These are phyloP conservation scores for Drosophila atripex DNA, from an alignment of 2,888 invertebrate species.

Conservation along the genomic window DNA sequence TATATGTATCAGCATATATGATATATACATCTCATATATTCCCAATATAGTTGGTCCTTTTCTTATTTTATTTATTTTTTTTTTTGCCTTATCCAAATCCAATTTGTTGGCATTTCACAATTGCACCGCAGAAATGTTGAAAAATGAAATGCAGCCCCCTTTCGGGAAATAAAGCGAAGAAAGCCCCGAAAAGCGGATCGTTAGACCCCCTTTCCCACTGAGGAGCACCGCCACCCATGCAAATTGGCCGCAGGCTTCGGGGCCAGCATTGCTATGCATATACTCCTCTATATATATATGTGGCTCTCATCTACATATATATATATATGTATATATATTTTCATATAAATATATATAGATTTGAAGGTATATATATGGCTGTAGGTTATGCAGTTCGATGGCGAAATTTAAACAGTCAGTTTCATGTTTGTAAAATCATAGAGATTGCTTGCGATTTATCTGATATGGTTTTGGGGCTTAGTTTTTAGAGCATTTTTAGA, in stretches of 20 bases:
- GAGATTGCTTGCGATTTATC: background rate
- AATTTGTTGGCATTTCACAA: slow-evolving; percentile 67
- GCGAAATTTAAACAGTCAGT: background rate
- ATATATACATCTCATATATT: background rate
- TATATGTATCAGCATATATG: background rate
- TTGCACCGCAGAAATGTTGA: slow-evolving; percentile 48
- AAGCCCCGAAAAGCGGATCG: slow-evolving; percentile 26
- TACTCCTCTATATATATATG: background rate
- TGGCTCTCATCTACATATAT: background rate
- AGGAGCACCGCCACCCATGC: slow-evolving; percentile 49
- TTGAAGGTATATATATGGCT: slow-evolving; percentile 8
- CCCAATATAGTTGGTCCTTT: background rate
- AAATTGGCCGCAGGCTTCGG: slow-evolving; percentile 73
- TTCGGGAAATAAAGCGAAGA: slow-evolving; percentile 3
- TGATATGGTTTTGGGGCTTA: too few species aligned
- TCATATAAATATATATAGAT: slow-evolving; percentile 10
- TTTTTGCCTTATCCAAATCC: slow-evolving; percentile 49
- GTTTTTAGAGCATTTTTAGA: too few species aligned
- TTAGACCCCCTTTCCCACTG: slow-evolving; percentile 11
- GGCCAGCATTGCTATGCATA: slow-evolving; percentile 42
- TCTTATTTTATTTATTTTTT: slow-evolving; percentile 3
- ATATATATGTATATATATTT: slow-evolving; percentile 16
- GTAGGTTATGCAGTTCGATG: slow-evolving; percentile 8
- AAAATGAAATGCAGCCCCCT: slow-evolving; percentile 6
- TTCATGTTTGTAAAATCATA: background rate